These are phyloP conservation scores for Tricholaema leucomelas DNA, from an alignment of 2,113 vertebrate species.

Conservation along the genomic window DNA sequence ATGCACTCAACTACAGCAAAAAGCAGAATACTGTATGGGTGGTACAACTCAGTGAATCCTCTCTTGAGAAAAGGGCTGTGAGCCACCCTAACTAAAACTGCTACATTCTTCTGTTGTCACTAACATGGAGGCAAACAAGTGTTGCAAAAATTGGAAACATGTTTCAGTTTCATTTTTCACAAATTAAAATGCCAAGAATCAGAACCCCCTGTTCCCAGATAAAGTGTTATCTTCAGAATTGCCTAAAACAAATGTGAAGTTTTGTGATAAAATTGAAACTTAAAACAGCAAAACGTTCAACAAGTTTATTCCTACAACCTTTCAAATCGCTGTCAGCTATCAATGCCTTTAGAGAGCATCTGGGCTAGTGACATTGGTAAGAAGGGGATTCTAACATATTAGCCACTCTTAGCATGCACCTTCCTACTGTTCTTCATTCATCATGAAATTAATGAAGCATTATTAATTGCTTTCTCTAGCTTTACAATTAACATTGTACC, in stretches of 20 bases:
- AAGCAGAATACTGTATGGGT: background rate
- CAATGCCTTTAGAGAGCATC: background rate
- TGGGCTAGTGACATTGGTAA: background rate
- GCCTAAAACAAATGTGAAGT: background rate
- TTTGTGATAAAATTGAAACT: background rate
- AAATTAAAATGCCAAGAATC: background rate
- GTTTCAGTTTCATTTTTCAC: background rate
- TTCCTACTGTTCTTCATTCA: constrained; percentile 19
- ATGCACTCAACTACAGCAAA: background rate
- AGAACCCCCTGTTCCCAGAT: background rate
- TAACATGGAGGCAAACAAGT: background rate
- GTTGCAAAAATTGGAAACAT: background rate
- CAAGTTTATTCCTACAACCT: background rate
- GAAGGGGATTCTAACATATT: background rate
- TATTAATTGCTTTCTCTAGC: constrained; percentile 18
- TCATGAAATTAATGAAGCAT: constrained; percentile 10
- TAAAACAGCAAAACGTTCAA: background rate
- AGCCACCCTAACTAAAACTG: background rate
- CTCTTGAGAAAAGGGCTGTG: background rate
- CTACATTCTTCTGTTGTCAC: background rate
- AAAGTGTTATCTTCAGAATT: background rate
- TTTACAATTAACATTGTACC: background rate
- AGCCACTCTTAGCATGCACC: background rate
- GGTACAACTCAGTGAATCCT: background rate
- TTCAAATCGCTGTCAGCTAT: background rate